Percentiles rank a stretch among this genome's conserved stretches.
Evolutionary conservation across 2,113 vertebrate genomes (phyloP).

Genomic region (Cyphomyrus plagiostoma): DNA sequence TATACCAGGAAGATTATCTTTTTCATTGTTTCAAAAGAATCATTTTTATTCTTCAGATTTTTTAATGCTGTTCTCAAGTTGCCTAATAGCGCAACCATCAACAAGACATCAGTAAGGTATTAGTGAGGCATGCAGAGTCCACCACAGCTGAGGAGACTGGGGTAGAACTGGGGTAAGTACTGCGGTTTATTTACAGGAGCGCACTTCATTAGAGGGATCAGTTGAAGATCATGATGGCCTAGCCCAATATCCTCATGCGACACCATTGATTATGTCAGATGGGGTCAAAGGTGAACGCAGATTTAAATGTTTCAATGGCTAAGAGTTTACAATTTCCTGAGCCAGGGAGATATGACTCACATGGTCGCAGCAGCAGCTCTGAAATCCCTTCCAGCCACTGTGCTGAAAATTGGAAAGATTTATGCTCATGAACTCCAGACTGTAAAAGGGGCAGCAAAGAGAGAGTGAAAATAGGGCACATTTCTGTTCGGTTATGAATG

Average conservation of each 20-base stretch:
- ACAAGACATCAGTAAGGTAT: not conserved
- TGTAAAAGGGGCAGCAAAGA: not conserved
- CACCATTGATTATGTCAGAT: not conserved
- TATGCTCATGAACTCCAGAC: not conserved
- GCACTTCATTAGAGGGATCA: not conserved
- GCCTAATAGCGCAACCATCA: not conserved
- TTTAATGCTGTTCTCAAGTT: not conserved
- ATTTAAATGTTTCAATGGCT: not conserved
- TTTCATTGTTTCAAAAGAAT: not conserved
- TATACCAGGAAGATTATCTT: not conserved
- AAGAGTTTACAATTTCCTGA: not conserved
- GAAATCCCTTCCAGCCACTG: not conserved
- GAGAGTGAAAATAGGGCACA: not conserved
- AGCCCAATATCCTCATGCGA: not conserved
- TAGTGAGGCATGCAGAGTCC: not conserved
- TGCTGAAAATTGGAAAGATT: conserved; percentile 15
- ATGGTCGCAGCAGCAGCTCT: not conserved
- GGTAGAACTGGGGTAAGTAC: too few species aligned
- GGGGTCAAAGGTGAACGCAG: not conserved
- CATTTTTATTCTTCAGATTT: not conserved
- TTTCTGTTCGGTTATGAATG: conserved; percentile 5
- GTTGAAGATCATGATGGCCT: not conserved
- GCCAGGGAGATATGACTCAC: not conserved
- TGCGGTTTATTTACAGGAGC: not conserved
- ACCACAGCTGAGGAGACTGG: too few species aligned